phyloP scores from a whole-genome alignment of 2,888 invertebrate genomes.

The Diarsia brunnea region DNA sequence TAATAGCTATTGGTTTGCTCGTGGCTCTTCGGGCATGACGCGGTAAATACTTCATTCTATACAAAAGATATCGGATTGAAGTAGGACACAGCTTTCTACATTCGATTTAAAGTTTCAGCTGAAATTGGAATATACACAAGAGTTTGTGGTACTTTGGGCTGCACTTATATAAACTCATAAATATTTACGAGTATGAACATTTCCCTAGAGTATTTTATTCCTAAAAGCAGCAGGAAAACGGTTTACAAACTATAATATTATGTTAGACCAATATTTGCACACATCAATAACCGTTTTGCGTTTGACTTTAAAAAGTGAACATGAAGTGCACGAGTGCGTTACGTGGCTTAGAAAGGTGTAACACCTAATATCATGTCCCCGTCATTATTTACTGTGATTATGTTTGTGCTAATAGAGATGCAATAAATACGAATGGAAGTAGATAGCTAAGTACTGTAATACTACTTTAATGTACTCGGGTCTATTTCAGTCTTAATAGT shows the following conservation, averaged over 20 bases:
- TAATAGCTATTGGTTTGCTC: not conserved
- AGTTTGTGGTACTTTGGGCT: constrained; percentile 21
- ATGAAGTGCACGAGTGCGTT: not conserved
- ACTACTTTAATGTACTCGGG: not conserved
- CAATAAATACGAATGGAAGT: not conserved
- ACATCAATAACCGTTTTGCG: not conserved
- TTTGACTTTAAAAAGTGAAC: not conserved
- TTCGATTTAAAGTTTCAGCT: constrained; percentile 16
- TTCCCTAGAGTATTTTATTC: constrained; percentile 4
- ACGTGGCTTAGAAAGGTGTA: no score
- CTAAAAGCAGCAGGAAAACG: not conserved
- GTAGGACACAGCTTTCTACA: constrained; percentile 4
- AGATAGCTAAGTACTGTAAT: no score
- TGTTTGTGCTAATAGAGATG: not conserved
- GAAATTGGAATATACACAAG: constrained; percentile 18
- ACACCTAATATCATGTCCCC: no score
- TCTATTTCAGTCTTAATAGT: not conserved
- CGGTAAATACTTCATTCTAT: constrained; percentile 16
- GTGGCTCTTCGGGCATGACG: not conserved
- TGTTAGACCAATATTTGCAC: not conserved
- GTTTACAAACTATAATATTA: not conserved
- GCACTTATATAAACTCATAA: constrained; percentile 13
- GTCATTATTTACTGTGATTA: not conserved
- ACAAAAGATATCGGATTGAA: not conserved
- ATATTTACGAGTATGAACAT: constrained; percentile 24